A percentile compares a stretch with the other conserved stretches of the same genome.
Evolutionary conservation across 1,140 invertebrate genomes (phyloP).

Genomic region (Bombus sylvicola): DNA sequence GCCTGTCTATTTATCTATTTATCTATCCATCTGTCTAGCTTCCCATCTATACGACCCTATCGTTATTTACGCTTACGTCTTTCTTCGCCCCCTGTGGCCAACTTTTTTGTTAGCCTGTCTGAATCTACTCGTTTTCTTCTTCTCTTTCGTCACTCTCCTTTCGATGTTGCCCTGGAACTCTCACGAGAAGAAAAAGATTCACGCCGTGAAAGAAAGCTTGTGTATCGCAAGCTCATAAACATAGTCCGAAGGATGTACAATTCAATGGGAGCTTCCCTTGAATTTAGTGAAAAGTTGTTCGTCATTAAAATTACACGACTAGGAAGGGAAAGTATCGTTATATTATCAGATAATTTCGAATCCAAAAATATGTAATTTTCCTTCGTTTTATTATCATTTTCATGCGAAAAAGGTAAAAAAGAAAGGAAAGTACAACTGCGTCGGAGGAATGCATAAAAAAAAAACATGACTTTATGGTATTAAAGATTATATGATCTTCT

Average conservation of each 20-base stretch:
- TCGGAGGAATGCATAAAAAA: no score
- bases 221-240: neutral
- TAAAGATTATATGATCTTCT: no score
- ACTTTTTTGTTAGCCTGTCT: neutral
- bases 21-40: slow-evolving; percentile 27
- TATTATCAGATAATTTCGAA: no score
- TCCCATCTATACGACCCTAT: neutral
- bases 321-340: no score
- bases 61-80: slow-evolving; percentile 21
- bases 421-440: no score
- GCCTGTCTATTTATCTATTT: slow-evolving; percentile 30
- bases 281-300: neutral
- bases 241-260: neutral
- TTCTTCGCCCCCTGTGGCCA: neutral
- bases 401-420: no score
- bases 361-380: no score
- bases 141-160: neutral
- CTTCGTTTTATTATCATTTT: neutral
- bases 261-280: neutral
- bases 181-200: neutral
- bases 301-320: neutral
- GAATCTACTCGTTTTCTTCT: no score
- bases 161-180: neutral
- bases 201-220: neutral
- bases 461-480: no score